Evolutionary conservation across 2,888 invertebrate genomes (phyloP), one percentile per base, ranked within the genome.

Genomic region (Ochropacha duplaris): DNA sequence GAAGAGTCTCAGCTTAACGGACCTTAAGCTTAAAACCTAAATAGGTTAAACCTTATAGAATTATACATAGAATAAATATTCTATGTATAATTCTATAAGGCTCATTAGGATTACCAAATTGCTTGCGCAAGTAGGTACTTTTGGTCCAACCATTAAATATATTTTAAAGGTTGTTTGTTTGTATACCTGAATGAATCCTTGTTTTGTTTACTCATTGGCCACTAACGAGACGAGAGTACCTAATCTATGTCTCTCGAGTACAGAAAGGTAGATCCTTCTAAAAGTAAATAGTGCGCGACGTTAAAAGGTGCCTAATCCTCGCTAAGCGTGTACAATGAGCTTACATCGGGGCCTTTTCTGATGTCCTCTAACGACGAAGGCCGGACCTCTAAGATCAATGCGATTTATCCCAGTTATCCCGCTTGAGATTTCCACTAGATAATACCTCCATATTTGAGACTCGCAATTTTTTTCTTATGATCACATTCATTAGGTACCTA

Each of bases 271-370:
- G 59, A 58, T 56, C 49, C 54, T 54, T 56, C 63, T 56, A 69
- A 82, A 83, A 78, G 86, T 87, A 90, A 91, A 90, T 89, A 90
- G 84, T 87, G 83, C 61, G 74, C 81, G 76, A 84, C 84, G 86
- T 78, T 89, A 90, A 89, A 91, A 91, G 90, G 88, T 86, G 84
- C 82, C 79, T 90, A 90, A 89, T 88, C 86, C 83, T 64, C 70
- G 74, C 67, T 83, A 81, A 88, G 83, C 84, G 83, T 79, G 75
- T 80, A 88, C 87, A 89, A 89, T 84, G 83, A 85, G 90, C 90
- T 90, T 89, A 88, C 74, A 75, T 72, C 72, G 78, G 79, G 77
- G 75, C 78, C 52, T 66, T 69, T 80, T 83, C 76, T 84, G 86
- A 84, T 83, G 87, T 83, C 81, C 81, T 78, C 78, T 81, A 83